A percentile compares a stretch with the other conserved stretches of the same genome.
These are phyloP conservation scores for Saguinus midas DNA, from an alignment of 2,113 vertebrate species.

Conservation along the genomic window DNA sequence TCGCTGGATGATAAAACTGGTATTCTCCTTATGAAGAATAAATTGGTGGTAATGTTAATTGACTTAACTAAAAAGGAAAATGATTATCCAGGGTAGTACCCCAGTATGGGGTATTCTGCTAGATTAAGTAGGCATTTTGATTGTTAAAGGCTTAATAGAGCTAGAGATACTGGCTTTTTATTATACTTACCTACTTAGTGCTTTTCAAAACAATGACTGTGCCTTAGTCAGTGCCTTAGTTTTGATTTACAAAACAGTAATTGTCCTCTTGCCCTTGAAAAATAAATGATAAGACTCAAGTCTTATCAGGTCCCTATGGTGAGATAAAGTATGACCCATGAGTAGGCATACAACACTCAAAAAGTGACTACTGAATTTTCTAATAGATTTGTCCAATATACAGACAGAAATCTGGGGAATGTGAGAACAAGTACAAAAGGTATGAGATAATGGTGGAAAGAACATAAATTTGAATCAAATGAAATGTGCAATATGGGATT, in stretches of 20 bases:
- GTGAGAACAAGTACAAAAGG: neutral
- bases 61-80: no score
- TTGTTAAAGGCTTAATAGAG: no score
- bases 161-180: neutral
- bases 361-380: neutral
- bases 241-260: no score
- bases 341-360: neutral
- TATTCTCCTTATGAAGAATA: no score
- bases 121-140: no score
- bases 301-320: neutral
- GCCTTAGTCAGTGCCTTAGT: no score
- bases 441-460: neutral
- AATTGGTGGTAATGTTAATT: no score
- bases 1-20: no score
- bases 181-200: neutral
- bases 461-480: neutral
- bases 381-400: neutral
- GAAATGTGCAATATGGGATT: neutral
- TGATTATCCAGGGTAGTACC: no score
- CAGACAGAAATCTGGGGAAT: neutral
- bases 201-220: neutral
- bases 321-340: neutral
- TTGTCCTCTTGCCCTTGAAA: no score
- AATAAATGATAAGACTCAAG: no score
- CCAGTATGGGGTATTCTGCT: no score